Evolutionary conservation across 2,113 vertebrate genomes (phyloP).

Genomic region (Passer domesticus): DNA sequence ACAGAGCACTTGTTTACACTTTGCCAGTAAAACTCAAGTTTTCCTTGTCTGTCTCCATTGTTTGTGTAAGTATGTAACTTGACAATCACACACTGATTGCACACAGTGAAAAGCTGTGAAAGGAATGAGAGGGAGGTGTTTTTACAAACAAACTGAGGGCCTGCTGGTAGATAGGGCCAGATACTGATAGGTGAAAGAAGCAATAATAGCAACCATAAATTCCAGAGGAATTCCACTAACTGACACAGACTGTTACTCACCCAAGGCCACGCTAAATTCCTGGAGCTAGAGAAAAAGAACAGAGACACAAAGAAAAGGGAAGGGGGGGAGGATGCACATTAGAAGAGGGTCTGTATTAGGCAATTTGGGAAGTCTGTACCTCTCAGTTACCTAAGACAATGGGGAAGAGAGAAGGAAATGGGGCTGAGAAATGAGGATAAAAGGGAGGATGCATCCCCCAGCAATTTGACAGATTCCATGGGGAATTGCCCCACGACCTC

Average conservation of each 20-base stretch:
- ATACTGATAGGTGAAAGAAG: background rate
- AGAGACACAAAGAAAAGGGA: background rate
- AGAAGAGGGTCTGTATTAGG: background rate
- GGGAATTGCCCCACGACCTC: background rate
- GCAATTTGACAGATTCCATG: background rate
- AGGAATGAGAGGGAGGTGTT: background rate
- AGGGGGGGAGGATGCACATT: background rate
- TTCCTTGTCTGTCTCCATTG: background rate
- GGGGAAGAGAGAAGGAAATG: background rate
- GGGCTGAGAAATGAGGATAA: background rate
- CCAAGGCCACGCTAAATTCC: background rate
- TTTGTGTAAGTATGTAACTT: background rate
- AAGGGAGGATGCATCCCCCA: background rate
- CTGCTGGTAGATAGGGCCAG: background rate
- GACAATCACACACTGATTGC: background rate
- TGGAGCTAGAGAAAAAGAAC: background rate
- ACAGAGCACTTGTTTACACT: rapidly evolving
- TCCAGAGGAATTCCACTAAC: background rate
- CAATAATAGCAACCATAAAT: background rate
- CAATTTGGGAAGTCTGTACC: background rate
- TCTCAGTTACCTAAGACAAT: background rate
- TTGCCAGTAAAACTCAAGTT: background rate
- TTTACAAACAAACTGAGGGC: background rate
- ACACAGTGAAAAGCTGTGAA: background rate
- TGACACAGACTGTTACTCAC: background rate